Evolutionary conservation across 2,888 invertebrate genomes (phyloP), one percentile per base, ranked within the genome.

Genomic region (Cantharis flavilabris): DNA sequence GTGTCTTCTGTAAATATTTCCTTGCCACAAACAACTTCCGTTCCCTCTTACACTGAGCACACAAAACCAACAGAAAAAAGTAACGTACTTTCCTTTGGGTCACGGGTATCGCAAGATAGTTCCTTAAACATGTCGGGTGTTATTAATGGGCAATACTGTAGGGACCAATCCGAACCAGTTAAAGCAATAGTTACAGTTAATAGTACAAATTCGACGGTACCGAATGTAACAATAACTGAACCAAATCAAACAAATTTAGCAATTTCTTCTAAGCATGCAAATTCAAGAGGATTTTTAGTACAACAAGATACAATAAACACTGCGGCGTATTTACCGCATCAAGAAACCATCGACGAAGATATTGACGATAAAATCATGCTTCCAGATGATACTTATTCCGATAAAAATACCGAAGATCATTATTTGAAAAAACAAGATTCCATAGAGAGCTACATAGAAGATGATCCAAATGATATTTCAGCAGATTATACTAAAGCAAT

Each of bases 271-370:
- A 81, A 76, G 20, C 83, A 82, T 62, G 80, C 80, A 26, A 81
- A 80, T 63, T 81, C 78, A 23, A 84, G 84, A 71, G 86, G 85
- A n/a, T 88, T 88, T 79, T 88, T 90, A 81, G 88, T 89, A 76
- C 89, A 90, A 77, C 90, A 90, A 78, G 89, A 90, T 26, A 88
- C 89, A 14, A 85, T 90, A 33, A 89, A 89, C 77, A 86, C 85
- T 77, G 70, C 65, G 1, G 70, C 65, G 0, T 83, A 83, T 69
- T 80, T 82, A 16, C 82, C 80, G 16, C 73, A 76, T n/a, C 80
- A 83, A 62, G 76, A 71, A 70, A 71, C 73, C 7, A 49, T 76
- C n/a, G 75, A 78, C 20, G 76, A 76, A 11, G 65, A 28, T 63
- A 64, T 10, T 18, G 74, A 49, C 65, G 69, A 62, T 30, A 26